Conservation (phyloP, 2,113 vertebrate species). For the Anthoscopus minutus region DNA sequence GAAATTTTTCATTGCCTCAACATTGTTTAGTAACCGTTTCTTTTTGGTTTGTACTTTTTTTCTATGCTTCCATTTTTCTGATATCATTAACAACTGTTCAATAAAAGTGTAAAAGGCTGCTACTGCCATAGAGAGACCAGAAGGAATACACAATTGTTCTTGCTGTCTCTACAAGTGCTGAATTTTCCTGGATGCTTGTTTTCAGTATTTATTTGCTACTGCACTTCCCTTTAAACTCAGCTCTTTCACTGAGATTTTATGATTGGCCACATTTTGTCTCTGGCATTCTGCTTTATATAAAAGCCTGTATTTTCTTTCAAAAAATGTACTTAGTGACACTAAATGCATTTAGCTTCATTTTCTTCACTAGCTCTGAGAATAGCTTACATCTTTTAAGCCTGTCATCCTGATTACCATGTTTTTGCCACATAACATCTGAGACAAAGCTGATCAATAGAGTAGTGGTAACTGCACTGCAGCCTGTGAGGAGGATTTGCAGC, state of each 20-base stretch:
- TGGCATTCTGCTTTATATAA: background rate
- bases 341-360: background rate
- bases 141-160: background rate
- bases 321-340: background rate
- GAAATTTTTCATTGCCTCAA: background rate
- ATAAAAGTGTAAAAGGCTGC: background rate
- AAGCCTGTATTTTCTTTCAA: background rate
- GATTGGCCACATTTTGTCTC: background rate
- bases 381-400: slow-evolving; percentile 28
- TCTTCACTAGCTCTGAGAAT: background rate
- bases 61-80: background rate
- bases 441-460: slow-evolving; percentile 23
- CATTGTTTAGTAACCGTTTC: background rate
- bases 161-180: background rate
- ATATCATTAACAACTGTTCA: background rate
- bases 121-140: background rate
- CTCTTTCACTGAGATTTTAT: background rate
- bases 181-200: background rate
- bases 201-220: background rate
- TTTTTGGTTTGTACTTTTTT: background rate
- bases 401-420: background rate
- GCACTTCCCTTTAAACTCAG: background rate
- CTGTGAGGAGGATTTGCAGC: background rate
- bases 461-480: background rate
- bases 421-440: slow-evolving; percentile 25